These are phyloP conservation scores for Gerris lacustris DNA, from an alignment of 2,888 invertebrate genomes.

Conservation along the genomic window DNA sequence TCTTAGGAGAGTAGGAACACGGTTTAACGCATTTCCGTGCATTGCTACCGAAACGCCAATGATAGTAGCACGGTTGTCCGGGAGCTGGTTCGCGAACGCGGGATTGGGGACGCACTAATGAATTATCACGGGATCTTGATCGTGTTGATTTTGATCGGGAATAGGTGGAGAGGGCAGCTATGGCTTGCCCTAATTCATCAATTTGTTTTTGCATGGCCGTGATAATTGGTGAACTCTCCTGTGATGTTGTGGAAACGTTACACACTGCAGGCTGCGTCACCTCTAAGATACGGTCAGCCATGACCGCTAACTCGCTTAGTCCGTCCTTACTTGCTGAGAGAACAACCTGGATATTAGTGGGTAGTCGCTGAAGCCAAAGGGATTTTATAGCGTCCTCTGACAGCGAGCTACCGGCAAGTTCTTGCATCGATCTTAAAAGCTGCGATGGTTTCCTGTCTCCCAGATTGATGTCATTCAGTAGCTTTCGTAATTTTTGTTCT, in stretches of 20 bases:
- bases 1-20: constrained; percentile 14
- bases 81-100: not conserved
- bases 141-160: not conserved
- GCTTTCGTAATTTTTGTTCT: constrained; percentile 18
- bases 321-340: constrained; percentile 8
- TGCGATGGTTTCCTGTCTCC: constrained; percentile 24
- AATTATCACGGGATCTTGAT: not conserved
- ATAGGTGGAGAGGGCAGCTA: not conserved
- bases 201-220: not conserved
- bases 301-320: not conserved
- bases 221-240: not conserved
- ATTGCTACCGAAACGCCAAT: constrained; percentile 17
- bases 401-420: constrained; percentile 19
- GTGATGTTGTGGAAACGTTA: not conserved
- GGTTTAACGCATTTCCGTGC: constrained; percentile 19
- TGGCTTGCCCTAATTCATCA: not conserved
- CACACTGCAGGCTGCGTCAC: not conserved
- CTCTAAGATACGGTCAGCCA: not conserved
- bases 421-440: constrained; percentile 27
- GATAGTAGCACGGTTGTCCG: constrained; percentile 3
- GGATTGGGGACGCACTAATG: not conserved
- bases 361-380: constrained; percentile 19
- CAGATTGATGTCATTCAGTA: constrained; percentile 28
- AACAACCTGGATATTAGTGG: constrained; percentile 13
- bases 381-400: constrained; percentile 12